Base-by-base conservation (phyloP, 1,140 invertebrate species). In the Drosophila rhopaloa region DNA sequence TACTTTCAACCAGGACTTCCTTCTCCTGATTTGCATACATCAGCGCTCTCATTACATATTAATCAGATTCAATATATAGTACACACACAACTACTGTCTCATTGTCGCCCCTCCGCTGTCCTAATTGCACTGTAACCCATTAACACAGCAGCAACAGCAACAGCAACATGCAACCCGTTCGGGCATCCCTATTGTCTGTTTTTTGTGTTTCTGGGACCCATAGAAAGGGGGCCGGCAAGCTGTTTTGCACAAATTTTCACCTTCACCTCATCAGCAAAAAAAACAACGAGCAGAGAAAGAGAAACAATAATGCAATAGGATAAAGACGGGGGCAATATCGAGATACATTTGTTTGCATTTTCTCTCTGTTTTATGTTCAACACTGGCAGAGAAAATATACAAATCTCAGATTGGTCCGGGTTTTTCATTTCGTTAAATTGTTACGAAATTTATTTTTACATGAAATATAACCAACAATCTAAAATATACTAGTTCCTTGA, bases 71-170 rank as follows among this genome's bases (percentile, higher is more conserved):
- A 77, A 77, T 68, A 48, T 77, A 16, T 37, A 51, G 8, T 11
- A 27, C 5, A 32, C 38, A 37, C 53, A 41, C 68, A 24, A 24
- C n/a, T 29, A 32, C 48, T 6, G 24, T 24, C 44, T 9, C 14
- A 19, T 58, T 48, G 19, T 41, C 16, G 9, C 51, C 37, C 43
- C n/a, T 76, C 59, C 67, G 63, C 79, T 86, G 83, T 88, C 83
- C 83, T 83, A 86, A 86, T 88, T 86, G 83, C 83, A 88, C 71
- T 88, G 83, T 86, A 86, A 86, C 82, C 82, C 79, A 86, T 86
- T 86, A 86, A 86, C 83, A 78, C 79, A 70, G 43, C 67, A 57
- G 55, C 55, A 32, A 24, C 6, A 32, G 1, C 19, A 24, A 3
- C 19, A 24, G 24, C 24, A 24, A 24, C 24, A 24, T 40, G 51